Base-by-base conservation (phyloP, 1,140 invertebrate genomes). In the Zaprionus lachaisei region DNA sequence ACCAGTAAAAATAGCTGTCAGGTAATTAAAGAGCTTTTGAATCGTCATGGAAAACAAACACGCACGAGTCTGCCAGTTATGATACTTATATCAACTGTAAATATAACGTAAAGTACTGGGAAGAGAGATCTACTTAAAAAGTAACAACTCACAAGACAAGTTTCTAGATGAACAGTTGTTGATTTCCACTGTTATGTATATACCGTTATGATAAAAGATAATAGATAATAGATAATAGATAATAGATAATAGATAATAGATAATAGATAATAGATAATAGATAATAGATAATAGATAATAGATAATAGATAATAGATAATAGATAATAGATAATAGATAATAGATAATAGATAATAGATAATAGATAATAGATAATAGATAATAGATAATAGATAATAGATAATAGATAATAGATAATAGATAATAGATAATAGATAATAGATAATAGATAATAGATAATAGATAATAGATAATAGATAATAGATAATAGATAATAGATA, bases 11-110 rank as follows among this genome's bases (percentile, higher is more conserved):
- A 51, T 51, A 51, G 20, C 47, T 51, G 20, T 51, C 47, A 51
- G 20, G 47, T 51, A 51, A 51, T 51, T 51, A 51, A 20, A 51
- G 47, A 24, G 47, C 20, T 51, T 17, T 22, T 5, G 47, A 51
- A 51, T 51, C 47, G 20, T 51, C 47, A 51, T 51, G 47, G 47
- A 51, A 51, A 51, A 51, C 20, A 51, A 51, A 51, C 47, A 51
- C 47, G 47, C 47, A 51, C 47, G 12, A 2, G 47, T 51, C 20
- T 20, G 47, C 9, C 20, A 51, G 20, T 51, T 51, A 51, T 51
- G 47, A 51, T 22, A 51, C 47, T 5, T 51, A 51, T 22, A 9
- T 12, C 4, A 24, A 51, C 9, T 14, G 20, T 5, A 51, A 51
- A 51, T 24, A 22, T 1, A 14, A 20, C 12, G 14, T n/a, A 51